phyloP scores from a whole-genome alignment of 2,113 vertebrate genomes.

The Spilogale gracilis region DNA sequence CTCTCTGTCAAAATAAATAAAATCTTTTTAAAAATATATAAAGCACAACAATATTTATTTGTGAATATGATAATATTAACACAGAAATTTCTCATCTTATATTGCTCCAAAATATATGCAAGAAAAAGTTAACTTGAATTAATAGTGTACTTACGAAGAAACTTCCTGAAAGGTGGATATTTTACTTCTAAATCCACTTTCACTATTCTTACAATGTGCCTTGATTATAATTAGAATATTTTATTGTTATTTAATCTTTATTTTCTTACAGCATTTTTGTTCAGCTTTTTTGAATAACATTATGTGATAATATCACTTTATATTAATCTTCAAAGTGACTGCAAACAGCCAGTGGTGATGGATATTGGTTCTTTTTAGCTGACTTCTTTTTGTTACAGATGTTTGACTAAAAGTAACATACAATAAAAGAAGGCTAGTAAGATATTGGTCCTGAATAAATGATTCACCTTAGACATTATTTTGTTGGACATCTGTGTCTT shows the following conservation, averaged over 20 bases:
- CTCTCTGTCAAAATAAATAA: too few relatives aligned
- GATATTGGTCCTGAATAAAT: not conserved
- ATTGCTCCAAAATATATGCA: not conserved
- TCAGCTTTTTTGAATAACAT: not conserved
- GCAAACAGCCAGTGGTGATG: not conserved
- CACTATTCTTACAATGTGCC: not conserved
- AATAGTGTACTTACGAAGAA: not conserved
- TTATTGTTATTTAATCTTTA: conserved; percentile 13
- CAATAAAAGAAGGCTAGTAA: not conserved
- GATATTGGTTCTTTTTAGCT: conserved; percentile 1
- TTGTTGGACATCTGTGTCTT: not conserved
- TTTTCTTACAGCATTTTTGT: not conserved
- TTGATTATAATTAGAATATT: not conserved
- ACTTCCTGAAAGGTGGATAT: not conserved
- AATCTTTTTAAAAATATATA: not conserved
- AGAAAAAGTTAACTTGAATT: not conserved
- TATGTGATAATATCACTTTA: not conserved
- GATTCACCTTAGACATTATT: not conserved
- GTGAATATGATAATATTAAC: not conserved
- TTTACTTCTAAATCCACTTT: conserved; percentile 23
- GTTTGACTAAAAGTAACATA: not conserved
- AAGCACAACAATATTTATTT: not conserved
- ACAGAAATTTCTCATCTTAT: conserved; percentile 19
- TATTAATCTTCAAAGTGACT: not conserved
- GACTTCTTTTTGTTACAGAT: conserved; percentile 23